Conservation (phyloP, 2,888 invertebrate genomes). For the Netelia melanura region DNA sequence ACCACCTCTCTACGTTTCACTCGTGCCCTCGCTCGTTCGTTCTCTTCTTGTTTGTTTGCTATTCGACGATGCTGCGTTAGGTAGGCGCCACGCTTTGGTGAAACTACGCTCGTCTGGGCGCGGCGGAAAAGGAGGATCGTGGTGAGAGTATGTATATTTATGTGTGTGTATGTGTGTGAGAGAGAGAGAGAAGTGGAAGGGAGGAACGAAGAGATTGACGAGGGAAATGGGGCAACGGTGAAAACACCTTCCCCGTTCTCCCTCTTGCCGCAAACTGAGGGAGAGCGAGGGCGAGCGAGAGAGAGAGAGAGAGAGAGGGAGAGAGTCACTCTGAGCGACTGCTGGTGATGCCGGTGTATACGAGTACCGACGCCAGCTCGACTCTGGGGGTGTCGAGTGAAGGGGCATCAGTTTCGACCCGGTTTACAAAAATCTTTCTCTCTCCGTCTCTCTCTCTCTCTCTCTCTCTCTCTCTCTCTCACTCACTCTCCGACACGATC, state of each 20-base stretch:
- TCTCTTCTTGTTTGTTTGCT: slow-evolving; percentile 58
- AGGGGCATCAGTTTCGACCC: slow-evolving; percentile 61
- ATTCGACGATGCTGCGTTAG: slow-evolving; percentile 56
- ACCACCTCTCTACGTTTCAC: slow-evolving; percentile 18
- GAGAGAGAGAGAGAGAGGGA: background rate
- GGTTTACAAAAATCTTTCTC: slow-evolving; percentile 60
- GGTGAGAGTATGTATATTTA: too few relatives aligned
- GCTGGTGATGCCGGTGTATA: slow-evolving; percentile 52
- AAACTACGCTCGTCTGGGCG: slow-evolving; percentile 55
- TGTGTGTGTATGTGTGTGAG: background rate
- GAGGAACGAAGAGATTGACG: slow-evolving; percentile 61
- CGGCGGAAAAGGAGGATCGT: slow-evolving; percentile 9
- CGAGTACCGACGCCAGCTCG: slow-evolving; percentile 60
- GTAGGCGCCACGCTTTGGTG: slow-evolving; percentile 59
- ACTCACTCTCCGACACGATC: slow-evolving; percentile 46
- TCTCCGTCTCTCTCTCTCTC: slow-evolving; percentile 8
- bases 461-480: slow-evolving; percentile 7
- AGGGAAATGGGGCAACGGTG: slow-evolving; percentile 66
- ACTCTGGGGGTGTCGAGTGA: slow-evolving; percentile 42
- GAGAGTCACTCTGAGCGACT: slow-evolving; percentile 45
- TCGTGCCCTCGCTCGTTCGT: slow-evolving; percentile 13
- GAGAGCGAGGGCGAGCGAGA: slow-evolving; percentile 20
- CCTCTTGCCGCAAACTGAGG: background rate
- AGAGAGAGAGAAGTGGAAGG: background rate
- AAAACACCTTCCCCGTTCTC: slow-evolving; percentile 62